A percentile compares a stretch with the other conserved stretches of the same genome.
phyloP scores from a whole-genome alignment of 2,888 invertebrate species.

The Melanostoma mellinum region DNA sequence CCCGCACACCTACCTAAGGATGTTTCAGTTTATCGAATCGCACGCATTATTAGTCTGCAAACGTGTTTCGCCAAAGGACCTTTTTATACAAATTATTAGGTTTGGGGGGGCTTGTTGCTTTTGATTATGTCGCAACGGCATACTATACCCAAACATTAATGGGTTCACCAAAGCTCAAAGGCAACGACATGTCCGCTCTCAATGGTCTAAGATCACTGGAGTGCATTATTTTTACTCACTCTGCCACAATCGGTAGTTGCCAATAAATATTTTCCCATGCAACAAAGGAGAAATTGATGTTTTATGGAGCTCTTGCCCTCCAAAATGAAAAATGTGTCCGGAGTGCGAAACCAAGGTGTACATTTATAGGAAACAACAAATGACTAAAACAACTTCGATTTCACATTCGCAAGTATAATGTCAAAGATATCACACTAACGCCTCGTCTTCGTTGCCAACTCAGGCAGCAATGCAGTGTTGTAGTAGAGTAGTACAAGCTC shows the following conservation, averaged over 20 bases:
- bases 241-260: neutral
- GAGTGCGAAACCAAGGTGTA: constrained; percentile 23
- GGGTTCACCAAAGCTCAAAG: constrained; percentile 12
- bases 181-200: neutral
- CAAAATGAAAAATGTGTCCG: constrained; percentile 35
- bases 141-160: constrained; percentile 14
- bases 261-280: constrained; percentile 12
- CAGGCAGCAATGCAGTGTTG: neutral
- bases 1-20: constrained; percentile 19
- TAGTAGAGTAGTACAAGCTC: neutral
- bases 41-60: constrained; percentile 54
- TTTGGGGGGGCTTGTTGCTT: constrained; percentile 21
- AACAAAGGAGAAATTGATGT: constrained; percentile 14
- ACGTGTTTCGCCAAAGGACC: constrained; percentile 32
- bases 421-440: constrained; percentile 21
- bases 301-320: neutral
- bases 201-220: neutral
- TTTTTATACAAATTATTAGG: constrained; percentile 24
- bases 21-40: constrained; percentile 51
- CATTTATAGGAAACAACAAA: constrained; percentile 15
- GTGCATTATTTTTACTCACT: constrained; percentile 9
- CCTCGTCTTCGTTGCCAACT: too few species aligned
- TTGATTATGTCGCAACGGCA: constrained; percentile 27
- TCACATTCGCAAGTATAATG: constrained; percentile 25
- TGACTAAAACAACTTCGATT: constrained; percentile 35